These are phyloP conservation scores for Aphelenchoides fujianensis DNA, from an alignment of 1,140 invertebrate genomes.

Conservation along the genomic window DNA sequence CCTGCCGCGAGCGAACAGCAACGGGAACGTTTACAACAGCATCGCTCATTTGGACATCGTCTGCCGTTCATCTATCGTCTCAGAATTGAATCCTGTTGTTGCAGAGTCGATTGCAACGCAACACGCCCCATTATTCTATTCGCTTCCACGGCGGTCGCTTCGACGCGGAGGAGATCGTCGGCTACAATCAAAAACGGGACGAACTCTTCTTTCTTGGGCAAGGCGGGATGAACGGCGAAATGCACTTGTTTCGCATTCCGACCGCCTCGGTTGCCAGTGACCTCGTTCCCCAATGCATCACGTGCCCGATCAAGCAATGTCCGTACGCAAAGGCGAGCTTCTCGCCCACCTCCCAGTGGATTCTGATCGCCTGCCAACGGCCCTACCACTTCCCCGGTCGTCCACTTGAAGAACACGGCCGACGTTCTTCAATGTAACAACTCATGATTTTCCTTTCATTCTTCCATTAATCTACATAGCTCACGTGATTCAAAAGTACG, in stretches of 20 bases:
- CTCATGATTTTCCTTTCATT: too few species aligned
- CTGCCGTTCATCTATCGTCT: neutral
- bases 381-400: slow-evolving; percentile 25
- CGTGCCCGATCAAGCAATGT: slow-evolving; percentile 27
- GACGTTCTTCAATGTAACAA: slow-evolving; percentile 27
- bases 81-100: slow-evolving; percentile 6
- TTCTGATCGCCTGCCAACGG: slow-evolving; percentile 23
- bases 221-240: slow-evolving; percentile 25
- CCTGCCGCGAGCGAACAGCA: slow-evolving; percentile 23
- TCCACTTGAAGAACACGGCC: slow-evolving; percentile 33
- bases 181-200: slow-evolving; percentile 32
- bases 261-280: slow-evolving; percentile 30
- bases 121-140: neutral
- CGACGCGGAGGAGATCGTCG: slow-evolving; percentile 32
- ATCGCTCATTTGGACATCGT: slow-evolving; percentile 34
- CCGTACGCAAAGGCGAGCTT: slow-evolving; percentile 19
- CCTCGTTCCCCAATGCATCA: slow-evolving; percentile 36
- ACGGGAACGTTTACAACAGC: slow-evolving; percentile 33
- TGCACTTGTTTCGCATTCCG: slow-evolving; percentile 28
- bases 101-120: slow-evolving; percentile 15
- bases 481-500: neutral
- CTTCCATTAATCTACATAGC: too few species aligned
- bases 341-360: slow-evolving; percentile 13
- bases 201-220: slow-evolving; percentile 34
- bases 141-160: slow-evolving; percentile 26